These are phyloP conservation scores for Euwallacea similis DNA, from an alignment of 1,140 invertebrate genomes.

Conservation along the genomic window DNA sequence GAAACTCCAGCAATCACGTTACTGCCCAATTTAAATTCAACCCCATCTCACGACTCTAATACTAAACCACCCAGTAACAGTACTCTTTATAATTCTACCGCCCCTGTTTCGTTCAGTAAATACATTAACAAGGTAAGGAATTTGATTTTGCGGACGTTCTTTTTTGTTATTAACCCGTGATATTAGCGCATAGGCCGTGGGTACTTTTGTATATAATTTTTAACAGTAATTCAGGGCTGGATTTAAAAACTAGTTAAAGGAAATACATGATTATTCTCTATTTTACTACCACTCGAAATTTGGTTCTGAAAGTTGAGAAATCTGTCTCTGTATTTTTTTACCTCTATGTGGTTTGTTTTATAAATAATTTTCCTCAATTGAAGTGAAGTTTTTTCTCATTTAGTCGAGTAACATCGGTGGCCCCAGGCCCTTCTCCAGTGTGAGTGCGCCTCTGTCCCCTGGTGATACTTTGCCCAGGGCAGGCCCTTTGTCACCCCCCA, in stretches of 20 bases:
- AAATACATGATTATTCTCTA: too few species aligned
- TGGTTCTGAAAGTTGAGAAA: too few species aligned
- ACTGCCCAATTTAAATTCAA: conserved; percentile 13
- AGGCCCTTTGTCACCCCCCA: conserved; percentile 54
- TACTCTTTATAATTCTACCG: conserved; percentile 36
- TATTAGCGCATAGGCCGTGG: too few species aligned
- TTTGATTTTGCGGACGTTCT: background rate
- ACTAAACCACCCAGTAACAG: conserved; percentile 41
- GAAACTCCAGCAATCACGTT: background rate
- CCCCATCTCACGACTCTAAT: conserved; percentile 35
- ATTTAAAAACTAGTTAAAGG: too few species aligned
- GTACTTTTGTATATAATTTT: too few species aligned
- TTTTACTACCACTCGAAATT: too few species aligned
- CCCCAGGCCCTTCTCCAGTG: conserved; percentile 64
- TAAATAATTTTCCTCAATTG: background rate
- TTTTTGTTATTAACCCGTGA: background rate
- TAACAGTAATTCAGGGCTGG: too few species aligned
- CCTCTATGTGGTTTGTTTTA: background rate
- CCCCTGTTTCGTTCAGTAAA: conserved; percentile 44
- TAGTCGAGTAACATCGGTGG: conserved; percentile 28
- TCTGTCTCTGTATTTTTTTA: background rate
- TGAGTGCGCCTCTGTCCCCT: conserved; percentile 53
- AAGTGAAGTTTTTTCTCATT: background rate
- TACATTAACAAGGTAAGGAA: conserved; percentile 45
- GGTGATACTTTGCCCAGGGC: conserved; percentile 53